Base-by-base conservation (phyloP, 2,113 vertebrate genomes). In the Syngnathoides biaculeatus region DNA sequence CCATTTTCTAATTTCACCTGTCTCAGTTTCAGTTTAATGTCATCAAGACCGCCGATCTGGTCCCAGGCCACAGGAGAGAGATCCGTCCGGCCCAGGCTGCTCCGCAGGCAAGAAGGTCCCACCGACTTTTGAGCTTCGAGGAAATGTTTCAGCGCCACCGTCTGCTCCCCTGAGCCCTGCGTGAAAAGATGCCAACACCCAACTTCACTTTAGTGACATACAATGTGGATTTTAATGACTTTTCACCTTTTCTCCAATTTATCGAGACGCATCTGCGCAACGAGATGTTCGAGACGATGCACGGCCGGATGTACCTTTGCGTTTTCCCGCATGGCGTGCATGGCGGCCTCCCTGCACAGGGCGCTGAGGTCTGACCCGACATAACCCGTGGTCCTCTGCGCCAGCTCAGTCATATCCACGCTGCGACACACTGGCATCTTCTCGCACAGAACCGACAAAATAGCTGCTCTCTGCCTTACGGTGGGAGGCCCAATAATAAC, bases 321-420 rank as follows among this genome's bases (percentile, higher is more conserved):
- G 38, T 74, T 80, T 39, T 81, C 91, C n/a, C 92, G 88, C 61
- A 98, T 27, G 38, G 94, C 92, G 2, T 89, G 87, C 91, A 97
- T 86, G n/a, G 94, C 93, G 9, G 97, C 96, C 72, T 98, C 96
- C 71, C 95, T 89, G 87, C 97, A 95, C 74, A 99, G 92, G 0
- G 96, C 95, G 0, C 91, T 92, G 47, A 99, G 92, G 82, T 99
- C 97, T 10, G 97, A 96, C 30, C 95, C 96, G 1, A 98, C 97
- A 0, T 93, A 98, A 17, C 95, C 97, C 4, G 92, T 78, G 0
- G 95, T 96, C 79, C 92, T 93, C 75, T 94, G 94, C 20, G 95
- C 95, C n/a, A 99, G 88, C 38, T 89, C 79, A 19, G 74, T 42
- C 77, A 93, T 61, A 81, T 94, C 86, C 0, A 97, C 75, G 0